Percentiles rank a stretch among this genome's conserved stretches.
These are phyloP conservation scores for Rhinoraja longicauda DNA, from an alignment of 2,797 vertebrate genomes.

Conservation along the genomic window DNA sequence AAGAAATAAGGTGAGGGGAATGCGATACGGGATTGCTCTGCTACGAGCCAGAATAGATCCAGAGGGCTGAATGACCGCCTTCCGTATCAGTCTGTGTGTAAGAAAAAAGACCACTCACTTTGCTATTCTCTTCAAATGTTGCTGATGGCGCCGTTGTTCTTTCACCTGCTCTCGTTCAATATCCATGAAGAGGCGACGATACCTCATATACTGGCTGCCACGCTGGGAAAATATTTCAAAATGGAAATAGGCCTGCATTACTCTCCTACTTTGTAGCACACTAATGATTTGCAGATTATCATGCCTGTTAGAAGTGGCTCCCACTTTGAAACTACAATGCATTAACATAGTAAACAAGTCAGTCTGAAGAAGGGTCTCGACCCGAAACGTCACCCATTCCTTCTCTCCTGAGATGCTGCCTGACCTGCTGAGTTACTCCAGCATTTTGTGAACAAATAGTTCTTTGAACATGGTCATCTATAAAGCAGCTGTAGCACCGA, in stretches of 20 bases:
- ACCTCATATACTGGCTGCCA: slow-evolving; percentile 68
- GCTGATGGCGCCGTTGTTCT: slow-evolving; percentile 64
- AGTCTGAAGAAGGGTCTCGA: no score
- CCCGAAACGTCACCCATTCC: no score
- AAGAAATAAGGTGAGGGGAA: background rate
- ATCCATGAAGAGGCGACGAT: slow-evolving; percentile 74
- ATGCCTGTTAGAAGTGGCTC: no score
- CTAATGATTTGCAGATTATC: background rate
- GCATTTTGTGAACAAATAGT: no score
- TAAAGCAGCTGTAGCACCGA: background rate
- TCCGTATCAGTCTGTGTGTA: no score
- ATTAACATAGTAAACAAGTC: no score
- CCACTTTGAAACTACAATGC: background rate
- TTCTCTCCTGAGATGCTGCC: no score
- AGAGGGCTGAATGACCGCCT: no score
- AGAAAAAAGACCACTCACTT: slow-evolving; percentile 54
- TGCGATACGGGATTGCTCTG: background rate
- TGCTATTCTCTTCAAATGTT: slow-evolving; percentile 64
- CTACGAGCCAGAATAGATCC: no score
- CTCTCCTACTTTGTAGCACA: background rate
- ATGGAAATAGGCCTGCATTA: background rate
- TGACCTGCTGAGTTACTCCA: no score
- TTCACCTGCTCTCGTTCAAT: slow-evolving; percentile 73
- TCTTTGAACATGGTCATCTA: background rate
- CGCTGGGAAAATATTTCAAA: slow-evolving; percentile 54